These are phyloP conservation scores for Glossosoma conforme DNA, from an alignment of 1,140 invertebrate genomes.

Conservation along the genomic window DNA sequence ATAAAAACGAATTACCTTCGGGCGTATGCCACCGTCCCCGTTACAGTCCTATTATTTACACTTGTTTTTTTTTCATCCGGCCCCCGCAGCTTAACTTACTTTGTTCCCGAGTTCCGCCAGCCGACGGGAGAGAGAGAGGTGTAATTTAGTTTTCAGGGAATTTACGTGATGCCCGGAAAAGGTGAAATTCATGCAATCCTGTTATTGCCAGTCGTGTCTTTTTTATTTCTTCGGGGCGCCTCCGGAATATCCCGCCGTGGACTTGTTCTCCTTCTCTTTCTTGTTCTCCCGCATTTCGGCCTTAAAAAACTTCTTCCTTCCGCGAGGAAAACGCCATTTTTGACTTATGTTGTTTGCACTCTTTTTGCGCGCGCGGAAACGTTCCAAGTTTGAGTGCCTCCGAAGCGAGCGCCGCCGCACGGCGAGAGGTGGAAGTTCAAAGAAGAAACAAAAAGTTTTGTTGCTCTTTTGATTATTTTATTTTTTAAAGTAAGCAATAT, in stretches of 20 bases:
- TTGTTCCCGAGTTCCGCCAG: slow-evolving; percentile 28
- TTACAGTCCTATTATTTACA: slow-evolving; percentile 21
- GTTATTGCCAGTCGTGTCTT: slow-evolving; percentile 21
- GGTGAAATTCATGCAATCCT: slow-evolving; percentile 27
- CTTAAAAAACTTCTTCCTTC: slow-evolving; percentile 1
- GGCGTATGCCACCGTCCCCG: slow-evolving; percentile 18
- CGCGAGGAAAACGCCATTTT: not conserved
- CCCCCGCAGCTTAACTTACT: slow-evolving; percentile 27
- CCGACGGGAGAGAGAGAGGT: slow-evolving; percentile 22
- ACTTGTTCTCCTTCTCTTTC: no score
- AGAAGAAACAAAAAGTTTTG: no score
- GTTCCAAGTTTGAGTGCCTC: slow-evolving; percentile 1
- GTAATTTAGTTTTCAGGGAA: slow-evolving; percentile 31
- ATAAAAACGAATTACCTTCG: slow-evolving; percentile 30
- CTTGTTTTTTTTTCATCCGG: slow-evolving; percentile 20
- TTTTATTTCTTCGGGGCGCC: slow-evolving; percentile 15
- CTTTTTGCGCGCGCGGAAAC: not conserved
- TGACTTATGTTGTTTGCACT: slow-evolving; percentile 2
- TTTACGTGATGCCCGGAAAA: slow-evolving; percentile 28
- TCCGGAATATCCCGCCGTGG: no score
- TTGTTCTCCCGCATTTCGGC: not conserved
- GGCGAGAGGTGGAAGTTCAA: no score
- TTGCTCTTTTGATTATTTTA: no score
- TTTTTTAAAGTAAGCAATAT: no score
- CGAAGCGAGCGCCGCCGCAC: no score